Conservation (phyloP, 2,113 vertebrate species). For the Scolopax mira region DNA sequence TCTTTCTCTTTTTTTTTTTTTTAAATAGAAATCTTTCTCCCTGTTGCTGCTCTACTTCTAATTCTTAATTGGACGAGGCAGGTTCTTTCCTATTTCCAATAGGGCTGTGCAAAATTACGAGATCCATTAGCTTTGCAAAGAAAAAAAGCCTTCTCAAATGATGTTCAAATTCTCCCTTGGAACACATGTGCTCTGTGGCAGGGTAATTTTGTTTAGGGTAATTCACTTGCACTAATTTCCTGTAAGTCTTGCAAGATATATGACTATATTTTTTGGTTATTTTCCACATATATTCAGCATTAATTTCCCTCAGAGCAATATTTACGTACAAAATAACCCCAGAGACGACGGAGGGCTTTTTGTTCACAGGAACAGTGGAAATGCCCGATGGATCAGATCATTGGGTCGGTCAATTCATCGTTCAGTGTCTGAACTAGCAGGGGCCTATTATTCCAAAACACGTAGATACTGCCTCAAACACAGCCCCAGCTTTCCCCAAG, state of each 20-base stretch:
- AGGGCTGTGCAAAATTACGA: neutral
- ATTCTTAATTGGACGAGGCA: slow-evolving; percentile 50
- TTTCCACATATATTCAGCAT: neutral
- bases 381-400: neutral
- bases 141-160: neutral
- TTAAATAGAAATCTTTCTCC: neutral
- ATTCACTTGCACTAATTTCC: slow-evolving; percentile 47
- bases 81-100: slow-evolving; percentile 45
- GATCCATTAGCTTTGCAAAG: slow-evolving; percentile 36
- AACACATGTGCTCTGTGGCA: neutral
- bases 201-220: slow-evolving; percentile 40
- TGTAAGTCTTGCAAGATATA: slow-evolving; percentile 18
- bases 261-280: neutral
- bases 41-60: slow-evolving; percentile 44
- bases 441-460: neutral
- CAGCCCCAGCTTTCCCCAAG: neutral
- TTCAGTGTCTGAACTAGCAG: neutral
- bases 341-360: neutral
- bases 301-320: neutral
- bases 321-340: neutral
- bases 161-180: neutral
- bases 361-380: neutral
- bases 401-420: fast-evolving
- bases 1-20: neutral
- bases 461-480: neutral